Conservation (phyloP, 2,888 invertebrate species). For the Mimumesa dahlbomi region DNA sequence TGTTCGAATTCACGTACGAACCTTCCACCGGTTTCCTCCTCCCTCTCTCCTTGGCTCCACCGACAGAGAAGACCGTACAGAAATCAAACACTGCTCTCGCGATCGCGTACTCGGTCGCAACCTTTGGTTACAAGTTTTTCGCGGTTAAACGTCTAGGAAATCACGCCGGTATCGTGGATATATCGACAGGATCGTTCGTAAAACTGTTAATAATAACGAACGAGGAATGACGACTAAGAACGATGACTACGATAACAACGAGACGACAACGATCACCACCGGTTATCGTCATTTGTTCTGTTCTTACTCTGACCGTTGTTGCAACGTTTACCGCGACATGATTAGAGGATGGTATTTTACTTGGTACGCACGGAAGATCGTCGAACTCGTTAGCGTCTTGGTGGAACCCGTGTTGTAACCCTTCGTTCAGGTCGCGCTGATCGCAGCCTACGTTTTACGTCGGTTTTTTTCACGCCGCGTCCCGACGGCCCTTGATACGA, state of each 20-base stretch:
- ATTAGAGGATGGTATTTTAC: constrained; percentile 31
- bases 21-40: constrained; percentile 15
- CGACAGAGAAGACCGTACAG: no score
- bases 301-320: no score
- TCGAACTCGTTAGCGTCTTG: constrained; percentile 2
- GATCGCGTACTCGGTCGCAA: no score
- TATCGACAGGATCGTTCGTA: neutral
- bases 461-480: constrained; percentile 32
- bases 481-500: constrained; percentile 34
- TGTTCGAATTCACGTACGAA: constrained; percentile 19
- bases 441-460: constrained; percentile 12
- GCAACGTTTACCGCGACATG: no score
- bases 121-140: no score
- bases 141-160: no score
- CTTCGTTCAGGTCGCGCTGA: constrained; percentile 10
- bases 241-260: neutral
- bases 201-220: no score
- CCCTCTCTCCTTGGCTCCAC: neutral
- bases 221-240: no score
- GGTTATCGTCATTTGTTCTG: no score
- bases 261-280: no score
- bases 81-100: neutral
- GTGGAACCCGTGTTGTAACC: constrained; percentile 14
- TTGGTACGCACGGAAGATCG: constrained; percentile 17
- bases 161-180: neutral